Percentiles rank a stretch among this genome's conserved stretches.
phyloP scores from a whole-genome alignment of 2,113 vertebrate species.

The Limanda limanda region DNA sequence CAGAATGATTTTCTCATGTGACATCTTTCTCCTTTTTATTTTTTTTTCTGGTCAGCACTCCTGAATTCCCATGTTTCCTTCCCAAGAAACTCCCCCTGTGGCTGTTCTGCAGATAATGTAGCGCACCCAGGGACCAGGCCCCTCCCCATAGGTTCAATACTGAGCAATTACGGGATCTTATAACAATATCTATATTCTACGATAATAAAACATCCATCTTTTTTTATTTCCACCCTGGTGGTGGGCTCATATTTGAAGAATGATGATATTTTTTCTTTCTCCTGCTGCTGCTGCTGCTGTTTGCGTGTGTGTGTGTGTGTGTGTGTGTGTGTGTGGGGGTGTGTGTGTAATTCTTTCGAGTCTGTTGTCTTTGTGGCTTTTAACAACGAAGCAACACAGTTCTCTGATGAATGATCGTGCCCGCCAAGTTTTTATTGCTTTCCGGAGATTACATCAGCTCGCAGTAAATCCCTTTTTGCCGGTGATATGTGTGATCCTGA shows the following conservation, averaged over 20 bases:
- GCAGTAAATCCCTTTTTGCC: slow-evolving; percentile 51
- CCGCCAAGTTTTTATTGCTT: slow-evolving; percentile 71
- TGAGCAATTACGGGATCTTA: slow-evolving; percentile 12
- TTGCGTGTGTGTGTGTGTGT: background rate
- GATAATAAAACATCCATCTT: slow-evolving; percentile 7
- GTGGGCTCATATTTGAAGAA: slow-evolving; percentile 14
- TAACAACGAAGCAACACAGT: slow-evolving; percentile 52
- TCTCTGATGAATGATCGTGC: slow-evolving; percentile 70
- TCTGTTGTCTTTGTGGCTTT: slow-evolving; percentile 41
- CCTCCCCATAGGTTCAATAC: background rate
- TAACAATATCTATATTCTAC: slow-evolving; percentile 6
- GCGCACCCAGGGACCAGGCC: slow-evolving; percentile 9
- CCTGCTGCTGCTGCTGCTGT: background rate
- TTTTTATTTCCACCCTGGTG: background rate
- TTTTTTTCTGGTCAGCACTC: slow-evolving; percentile 53
- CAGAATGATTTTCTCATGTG: slow-evolving; percentile 57
- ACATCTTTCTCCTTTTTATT: slow-evolving; percentile 23
- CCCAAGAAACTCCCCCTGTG: slow-evolving; percentile 18
- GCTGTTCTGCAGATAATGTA: slow-evolving; percentile 49
- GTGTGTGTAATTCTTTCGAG: slow-evolving; percentile 30
- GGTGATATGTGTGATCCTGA: slow-evolving; percentile 59
- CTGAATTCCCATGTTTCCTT: slow-evolving; percentile 38
- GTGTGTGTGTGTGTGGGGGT: background rate
- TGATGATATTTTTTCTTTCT: background rate
- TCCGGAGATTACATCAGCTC: slow-evolving; percentile 71